These are phyloP conservation scores for Myodes glareolus DNA, from an alignment of 2,113 vertebrate genomes.

Conservation along the genomic window DNA sequence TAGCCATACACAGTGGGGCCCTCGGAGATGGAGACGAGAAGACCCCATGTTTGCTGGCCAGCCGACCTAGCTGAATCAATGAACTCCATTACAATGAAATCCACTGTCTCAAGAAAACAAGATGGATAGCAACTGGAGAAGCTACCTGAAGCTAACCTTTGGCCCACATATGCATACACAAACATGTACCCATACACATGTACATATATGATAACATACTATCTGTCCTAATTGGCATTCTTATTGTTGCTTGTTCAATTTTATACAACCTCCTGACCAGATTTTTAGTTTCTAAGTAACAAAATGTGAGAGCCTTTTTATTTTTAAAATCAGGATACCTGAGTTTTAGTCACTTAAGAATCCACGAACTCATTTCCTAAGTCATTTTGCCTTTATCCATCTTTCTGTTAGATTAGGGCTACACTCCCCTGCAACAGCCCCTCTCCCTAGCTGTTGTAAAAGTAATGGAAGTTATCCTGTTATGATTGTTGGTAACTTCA, in stretches of 20 bases:
- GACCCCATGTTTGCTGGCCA: neutral
- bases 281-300: neutral
- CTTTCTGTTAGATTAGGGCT: neutral
- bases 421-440: neutral
- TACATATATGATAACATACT: no score
- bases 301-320: neutral
- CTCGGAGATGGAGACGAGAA: neutral
- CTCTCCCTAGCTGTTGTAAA: rapidly evolving
- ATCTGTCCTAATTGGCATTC: neutral
- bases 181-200: no score
- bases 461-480: neutral
- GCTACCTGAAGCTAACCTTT: neutral
- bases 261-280: neutral
- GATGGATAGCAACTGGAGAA: neutral
- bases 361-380: neutral
- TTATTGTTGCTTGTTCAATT: neutral
- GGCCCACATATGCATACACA: neutral
- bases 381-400: neutral
- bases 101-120: neutral
- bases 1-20: no score
- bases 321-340: neutral
- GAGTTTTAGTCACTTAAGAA: neutral
- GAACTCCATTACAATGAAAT: no score
- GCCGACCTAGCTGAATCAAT: neutral
- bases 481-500: no score